phyloP scores from a whole-genome alignment of 2,888 invertebrate species.

The Scaptomyza caliginosa region DNA sequence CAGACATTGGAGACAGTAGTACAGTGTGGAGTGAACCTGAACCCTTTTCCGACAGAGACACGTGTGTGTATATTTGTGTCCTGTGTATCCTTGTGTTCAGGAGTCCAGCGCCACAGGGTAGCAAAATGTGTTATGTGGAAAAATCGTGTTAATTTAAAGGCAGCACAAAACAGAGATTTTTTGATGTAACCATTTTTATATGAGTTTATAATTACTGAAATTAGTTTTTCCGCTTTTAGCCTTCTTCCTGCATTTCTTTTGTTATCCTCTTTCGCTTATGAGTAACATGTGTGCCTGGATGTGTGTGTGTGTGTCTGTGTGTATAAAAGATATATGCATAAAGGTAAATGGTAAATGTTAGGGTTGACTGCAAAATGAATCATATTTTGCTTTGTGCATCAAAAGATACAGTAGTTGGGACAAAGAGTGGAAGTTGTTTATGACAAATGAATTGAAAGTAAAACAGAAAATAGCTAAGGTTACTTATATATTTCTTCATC shows the following conservation, averaged over 20 bases:
- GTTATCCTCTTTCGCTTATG: constrained; percentile 1
- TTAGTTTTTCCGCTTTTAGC: constrained; percentile 78
- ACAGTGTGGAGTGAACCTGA: constrained; percentile 37
- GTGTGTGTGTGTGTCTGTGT: not conserved
- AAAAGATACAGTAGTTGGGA: not conserved
- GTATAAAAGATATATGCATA: not conserved
- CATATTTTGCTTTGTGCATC: constrained; percentile 24
- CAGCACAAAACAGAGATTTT: constrained; percentile 70
- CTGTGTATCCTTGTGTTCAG: constrained; percentile 12
- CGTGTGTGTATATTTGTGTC: constrained; percentile 48
- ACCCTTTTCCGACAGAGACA: constrained; percentile 51
- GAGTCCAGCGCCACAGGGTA: constrained; percentile 44
- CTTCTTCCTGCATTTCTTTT: constrained; percentile 4
- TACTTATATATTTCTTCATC: too few species aligned
- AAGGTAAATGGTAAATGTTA: not conserved
- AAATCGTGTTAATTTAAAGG: constrained; percentile 78
- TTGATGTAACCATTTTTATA: constrained; percentile 75
- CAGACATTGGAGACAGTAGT: constrained; percentile 28
- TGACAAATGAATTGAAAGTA: not conserved
- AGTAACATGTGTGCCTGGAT: not conserved
- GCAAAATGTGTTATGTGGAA: constrained; percentile 58
- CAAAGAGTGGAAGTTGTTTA: not conserved
- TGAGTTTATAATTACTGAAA: constrained; percentile 84
- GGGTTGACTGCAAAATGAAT: constrained; percentile 40
- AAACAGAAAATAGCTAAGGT: not conserved